Evolutionary conservation across 2,797 vertebrate genomes (phyloP).

Genomic region (Microhierax caerulescens): DNA sequence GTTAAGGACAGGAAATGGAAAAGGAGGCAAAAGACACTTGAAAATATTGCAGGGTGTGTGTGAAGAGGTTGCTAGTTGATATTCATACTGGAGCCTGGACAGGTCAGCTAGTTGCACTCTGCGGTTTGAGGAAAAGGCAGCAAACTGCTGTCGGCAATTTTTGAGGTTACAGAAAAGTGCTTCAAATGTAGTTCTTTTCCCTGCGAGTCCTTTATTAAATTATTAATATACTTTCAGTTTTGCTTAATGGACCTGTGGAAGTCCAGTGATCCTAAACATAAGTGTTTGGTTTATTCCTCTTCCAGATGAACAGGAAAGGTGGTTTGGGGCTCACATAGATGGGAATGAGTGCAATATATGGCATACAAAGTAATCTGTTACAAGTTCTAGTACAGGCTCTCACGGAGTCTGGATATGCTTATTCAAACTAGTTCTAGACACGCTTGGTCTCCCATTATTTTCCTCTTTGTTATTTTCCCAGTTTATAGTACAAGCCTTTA

Average conservation of each 20-base stretch:
- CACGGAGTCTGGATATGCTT: background rate
- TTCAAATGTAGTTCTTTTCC: background rate
- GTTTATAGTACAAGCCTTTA: background rate
- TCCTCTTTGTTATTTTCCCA: background rate
- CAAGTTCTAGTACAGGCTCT: background rate
- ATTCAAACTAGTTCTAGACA: background rate
- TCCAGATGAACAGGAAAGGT: background rate
- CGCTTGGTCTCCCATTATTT: background rate
- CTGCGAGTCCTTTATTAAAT: background rate
- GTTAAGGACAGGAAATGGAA: background rate
- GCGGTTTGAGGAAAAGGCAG: background rate
- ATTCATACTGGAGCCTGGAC: background rate
- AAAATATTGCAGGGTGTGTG: background rate
- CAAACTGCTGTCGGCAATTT: background rate
- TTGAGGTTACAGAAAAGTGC: background rate
- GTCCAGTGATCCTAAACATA: background rate
- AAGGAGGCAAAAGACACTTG: background rate
- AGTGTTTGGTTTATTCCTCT: background rate
- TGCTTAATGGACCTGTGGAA: background rate
- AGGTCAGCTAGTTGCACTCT: background rate
- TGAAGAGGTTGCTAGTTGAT: background rate
- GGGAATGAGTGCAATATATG: background rate
- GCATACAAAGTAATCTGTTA: background rate
- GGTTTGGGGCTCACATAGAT: background rate
- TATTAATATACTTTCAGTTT: background rate